Evolutionary conservation across 1,140 invertebrate species (phyloP).

Genomic region (Maconellicoccus hirsutus): DNA sequence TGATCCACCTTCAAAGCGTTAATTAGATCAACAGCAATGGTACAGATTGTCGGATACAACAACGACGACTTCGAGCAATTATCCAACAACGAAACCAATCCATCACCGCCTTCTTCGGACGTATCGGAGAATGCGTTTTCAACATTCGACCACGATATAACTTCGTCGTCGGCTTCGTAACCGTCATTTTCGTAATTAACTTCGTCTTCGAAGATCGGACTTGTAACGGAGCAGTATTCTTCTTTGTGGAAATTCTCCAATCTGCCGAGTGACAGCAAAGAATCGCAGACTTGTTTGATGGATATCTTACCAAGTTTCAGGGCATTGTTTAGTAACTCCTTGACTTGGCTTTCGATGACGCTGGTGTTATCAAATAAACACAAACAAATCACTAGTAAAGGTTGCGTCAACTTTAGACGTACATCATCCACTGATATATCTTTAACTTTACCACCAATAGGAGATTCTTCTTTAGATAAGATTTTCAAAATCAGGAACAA

Average conservation of each 20-base stretch:
- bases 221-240: conserved; percentile 10
- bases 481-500: conserved; percentile 21
- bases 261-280: conserved; percentile 23
- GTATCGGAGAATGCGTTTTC: conserved; percentile 22
- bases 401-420: not conserved
- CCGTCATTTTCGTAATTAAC: conserved; percentile 44
- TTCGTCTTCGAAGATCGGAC: conserved; percentile 25
- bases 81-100: not conserved
- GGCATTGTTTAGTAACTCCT: conserved; percentile 25
- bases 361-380: conserved; percentile 14
- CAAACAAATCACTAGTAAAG: conserved; percentile 14
- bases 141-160: conserved; percentile 30
- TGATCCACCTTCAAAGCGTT: conserved; percentile 22
- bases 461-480: conserved; percentile 13
- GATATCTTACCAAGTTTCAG: conserved; percentile 24
- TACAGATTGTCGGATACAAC: conserved; percentile 24
- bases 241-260: conserved; percentile 5
- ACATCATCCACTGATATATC: not conserved
- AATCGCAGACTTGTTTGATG: conserved; percentile 26
- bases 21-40: conserved; percentile 25
- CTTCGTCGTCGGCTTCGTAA: conserved; percentile 44
- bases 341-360: conserved; percentile 20
- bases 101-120: not conserved
- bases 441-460: conserved; percentile 12
- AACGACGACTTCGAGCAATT: not conserved